Percentiles rank a stretch among this genome's conserved stretches.
Conservation (phyloP, 2,113 vertebrate genomes). For the Ahaetulla prasina region DNA sequence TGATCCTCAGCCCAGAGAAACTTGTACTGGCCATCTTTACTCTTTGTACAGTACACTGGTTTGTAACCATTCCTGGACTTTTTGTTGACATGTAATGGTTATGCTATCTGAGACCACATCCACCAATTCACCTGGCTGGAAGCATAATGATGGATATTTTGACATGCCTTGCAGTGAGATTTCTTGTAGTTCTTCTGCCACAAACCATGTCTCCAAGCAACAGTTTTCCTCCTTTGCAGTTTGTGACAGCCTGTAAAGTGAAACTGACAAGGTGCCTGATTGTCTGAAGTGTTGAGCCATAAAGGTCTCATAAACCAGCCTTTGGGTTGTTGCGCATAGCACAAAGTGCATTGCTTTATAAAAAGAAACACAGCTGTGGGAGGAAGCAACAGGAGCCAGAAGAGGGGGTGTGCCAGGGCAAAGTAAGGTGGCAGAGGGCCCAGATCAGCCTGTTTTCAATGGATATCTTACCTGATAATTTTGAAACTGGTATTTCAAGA, state of each 20-base stretch:
- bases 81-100: neutral
- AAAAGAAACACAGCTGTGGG: neutral
- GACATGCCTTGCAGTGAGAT: conserved; percentile 33
- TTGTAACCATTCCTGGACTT: neutral
- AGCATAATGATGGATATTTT: neutral
- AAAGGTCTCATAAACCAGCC: conserved; percentile 28
- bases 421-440: neutral
- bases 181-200: conserved; percentile 11
- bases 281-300: conserved; percentile 9
- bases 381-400: neutral
- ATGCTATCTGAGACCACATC: neutral
- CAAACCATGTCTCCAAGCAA: neutral
- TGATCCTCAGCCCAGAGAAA: neutral
- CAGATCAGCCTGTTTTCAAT: neutral
- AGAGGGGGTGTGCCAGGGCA: fast-evolving
- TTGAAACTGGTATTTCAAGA: neutral
- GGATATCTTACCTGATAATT: neutral
- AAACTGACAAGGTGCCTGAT: conserved; percentile 23
- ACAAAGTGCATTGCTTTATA: neutral
- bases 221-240: neutral
- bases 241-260: neutral
- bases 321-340: neutral
- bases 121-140: neutral
- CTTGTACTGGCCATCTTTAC: neutral
- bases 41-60: neutral